A percentile compares a stretch with the other conserved stretches of the same genome.
These are phyloP conservation scores for Germaria angustata DNA, from an alignment of 2,888 invertebrate genomes.

Conservation along the genomic window DNA sequence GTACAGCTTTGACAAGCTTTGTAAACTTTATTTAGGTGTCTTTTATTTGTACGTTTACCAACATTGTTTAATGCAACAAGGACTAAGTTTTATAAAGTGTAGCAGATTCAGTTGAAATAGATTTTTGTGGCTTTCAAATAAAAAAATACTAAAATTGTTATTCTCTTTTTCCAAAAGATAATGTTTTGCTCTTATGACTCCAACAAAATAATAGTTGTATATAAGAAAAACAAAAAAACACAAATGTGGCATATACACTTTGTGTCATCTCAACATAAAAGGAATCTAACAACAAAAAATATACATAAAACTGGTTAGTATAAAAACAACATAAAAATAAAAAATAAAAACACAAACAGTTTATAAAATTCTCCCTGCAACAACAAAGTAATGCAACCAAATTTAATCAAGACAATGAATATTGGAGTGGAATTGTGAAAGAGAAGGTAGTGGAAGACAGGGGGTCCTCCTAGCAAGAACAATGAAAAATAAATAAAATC, in stretches of 20 bases:
- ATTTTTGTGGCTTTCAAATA: constrained; percentile 25
- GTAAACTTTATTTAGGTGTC: too few species aligned
- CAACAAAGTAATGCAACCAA: background rate
- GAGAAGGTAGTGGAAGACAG: background rate
- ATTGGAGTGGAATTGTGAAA: background rate
- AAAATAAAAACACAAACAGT: background rate
- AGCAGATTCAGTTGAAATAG: constrained; percentile 21
- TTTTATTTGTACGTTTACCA: background rate
- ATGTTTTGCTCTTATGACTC: constrained; percentile 16
- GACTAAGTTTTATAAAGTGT: constrained; percentile 13
- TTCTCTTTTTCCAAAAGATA: background rate
- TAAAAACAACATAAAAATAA: background rate
- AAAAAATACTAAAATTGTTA: background rate
- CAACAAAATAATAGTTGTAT: constrained; percentile 12
- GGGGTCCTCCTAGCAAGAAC: background rate
- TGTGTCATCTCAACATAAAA: background rate
- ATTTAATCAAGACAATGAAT: background rate
- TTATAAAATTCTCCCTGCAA: constrained; percentile 1
- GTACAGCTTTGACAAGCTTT: too few species aligned
- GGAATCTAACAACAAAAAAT: background rate
- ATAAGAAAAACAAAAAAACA: background rate
- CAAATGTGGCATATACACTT: background rate
- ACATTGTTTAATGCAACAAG: background rate
- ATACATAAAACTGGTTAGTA: background rate
- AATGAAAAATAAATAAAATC: background rate